Conservation (phyloP, 1,140 invertebrate species). For the Pseudomyrmex concolor region DNA sequence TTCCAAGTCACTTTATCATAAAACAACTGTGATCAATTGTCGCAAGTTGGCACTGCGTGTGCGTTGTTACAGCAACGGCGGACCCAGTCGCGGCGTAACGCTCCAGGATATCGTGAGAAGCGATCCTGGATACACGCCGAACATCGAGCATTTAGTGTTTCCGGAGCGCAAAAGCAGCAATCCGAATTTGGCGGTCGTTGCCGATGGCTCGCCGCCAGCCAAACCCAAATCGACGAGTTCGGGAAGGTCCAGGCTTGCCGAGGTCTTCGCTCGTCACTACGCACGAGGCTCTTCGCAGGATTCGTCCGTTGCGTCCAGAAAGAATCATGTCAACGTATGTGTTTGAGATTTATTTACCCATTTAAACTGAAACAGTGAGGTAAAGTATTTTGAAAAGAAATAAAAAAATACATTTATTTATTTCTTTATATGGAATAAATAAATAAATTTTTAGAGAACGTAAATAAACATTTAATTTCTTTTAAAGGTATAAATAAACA, state of each 20-base stretch:
- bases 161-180: slow-evolving; percentile 84
- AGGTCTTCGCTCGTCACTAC: slow-evolving; percentile 84
- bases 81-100: slow-evolving; percentile 77
- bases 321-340: slow-evolving; percentile 81
- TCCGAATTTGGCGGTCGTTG: slow-evolving; percentile 77
- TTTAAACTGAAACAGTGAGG: neutral
- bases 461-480: too few relatives aligned
- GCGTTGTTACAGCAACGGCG: slow-evolving; percentile 76
- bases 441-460: too few relatives aligned
- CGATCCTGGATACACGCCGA: slow-evolving; percentile 86
- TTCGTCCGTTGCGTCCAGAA: slow-evolving; percentile 72
- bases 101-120: slow-evolving; percentile 83
- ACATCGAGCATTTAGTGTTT: slow-evolving; percentile 87
- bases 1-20: neutral
- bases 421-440: too few relatives aligned
- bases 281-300: slow-evolving; percentile 80
- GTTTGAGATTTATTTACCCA: neutral
- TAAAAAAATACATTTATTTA: too few relatives aligned
- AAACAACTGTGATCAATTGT: neutral
- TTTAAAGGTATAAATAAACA: too few relatives aligned
- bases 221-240: slow-evolving; percentile 74
- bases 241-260: slow-evolving; percentile 84
- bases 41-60: neutral
- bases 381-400: too few relatives aligned
- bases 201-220: slow-evolving; percentile 74